phyloP scores from a whole-genome alignment of 2,113 vertebrate genomes.

The Piprites chloris region DNA sequence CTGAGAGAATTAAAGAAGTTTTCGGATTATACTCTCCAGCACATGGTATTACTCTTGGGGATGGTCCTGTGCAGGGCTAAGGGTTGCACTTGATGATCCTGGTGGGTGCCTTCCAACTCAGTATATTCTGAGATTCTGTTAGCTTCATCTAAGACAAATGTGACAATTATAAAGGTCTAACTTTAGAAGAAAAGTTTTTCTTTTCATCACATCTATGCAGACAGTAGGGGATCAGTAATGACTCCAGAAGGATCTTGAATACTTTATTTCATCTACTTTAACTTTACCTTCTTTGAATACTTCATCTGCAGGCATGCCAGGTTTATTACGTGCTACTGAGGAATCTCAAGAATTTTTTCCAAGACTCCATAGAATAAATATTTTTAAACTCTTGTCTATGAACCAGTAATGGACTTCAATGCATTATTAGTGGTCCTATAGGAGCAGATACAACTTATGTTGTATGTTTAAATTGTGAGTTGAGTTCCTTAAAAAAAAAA shows the following conservation, averaged over 20 bases:
- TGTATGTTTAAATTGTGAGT: not conserved
- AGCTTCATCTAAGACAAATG: not conserved
- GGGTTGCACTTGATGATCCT: not conserved
- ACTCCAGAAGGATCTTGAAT: not conserved
- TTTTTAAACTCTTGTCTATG: not conserved
- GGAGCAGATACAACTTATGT: not conserved
- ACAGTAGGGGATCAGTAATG: rapidly evolving
- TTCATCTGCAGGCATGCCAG: not conserved
- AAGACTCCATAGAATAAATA: not conserved
- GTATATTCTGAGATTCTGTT: not conserved
- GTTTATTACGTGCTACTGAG: not conserved
- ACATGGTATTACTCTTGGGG: not conserved
- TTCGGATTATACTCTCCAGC: not conserved
- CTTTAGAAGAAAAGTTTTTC: not conserved
- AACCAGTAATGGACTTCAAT: not conserved
- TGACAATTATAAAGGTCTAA: not conserved
- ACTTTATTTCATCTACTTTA: not conserved
- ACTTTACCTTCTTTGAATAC: not conserved
- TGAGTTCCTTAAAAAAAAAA: not conserved
- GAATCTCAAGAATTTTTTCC: not conserved
- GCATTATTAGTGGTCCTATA: not conserved
- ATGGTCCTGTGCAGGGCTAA: not conserved
- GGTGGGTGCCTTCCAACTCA: not conserved
- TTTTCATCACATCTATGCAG: not conserved
- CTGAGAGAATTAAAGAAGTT: not conserved